Percentiles rank a stretch among this genome's conserved stretches.
phyloP scores from a whole-genome alignment of 2,888 invertebrate species.

The Dione vanillae region DNA sequence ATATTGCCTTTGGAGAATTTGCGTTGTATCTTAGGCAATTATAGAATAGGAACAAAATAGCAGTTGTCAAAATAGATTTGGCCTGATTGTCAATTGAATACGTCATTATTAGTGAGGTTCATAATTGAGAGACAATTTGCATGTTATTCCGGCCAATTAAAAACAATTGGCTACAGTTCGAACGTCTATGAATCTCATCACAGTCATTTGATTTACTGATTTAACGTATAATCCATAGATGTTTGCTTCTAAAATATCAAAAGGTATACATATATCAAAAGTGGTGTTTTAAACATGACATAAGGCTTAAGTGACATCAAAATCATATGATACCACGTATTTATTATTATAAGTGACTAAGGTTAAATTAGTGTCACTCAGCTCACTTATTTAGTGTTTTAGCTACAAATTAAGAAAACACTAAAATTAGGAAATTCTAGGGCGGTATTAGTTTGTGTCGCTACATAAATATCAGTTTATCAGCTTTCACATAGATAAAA shows the following conservation, averaged over 20 bases:
- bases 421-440: no score
- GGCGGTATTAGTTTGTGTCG: no score
- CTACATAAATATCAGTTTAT: no score
- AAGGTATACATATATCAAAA: no score
- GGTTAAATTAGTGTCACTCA: no score
- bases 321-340: no score
- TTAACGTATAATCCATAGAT: slow-evolving; percentile 3
- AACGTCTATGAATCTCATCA: slow-evolving; percentile 38
- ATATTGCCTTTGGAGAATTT: neutral
- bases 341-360: no score
- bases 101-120: slow-evolving; percentile 51
- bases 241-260: neutral
- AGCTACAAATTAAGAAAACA: no score
- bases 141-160: slow-evolving; percentile 51
- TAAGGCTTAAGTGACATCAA: no score
- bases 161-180: slow-evolving; percentile 46
- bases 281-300: no score
- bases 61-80: slow-evolving; percentile 49
- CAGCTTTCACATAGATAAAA: no score
- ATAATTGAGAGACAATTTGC: slow-evolving; percentile 53
- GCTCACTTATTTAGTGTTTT: no score
- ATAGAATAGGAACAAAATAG: slow-evolving; percentile 38
- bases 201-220: slow-evolving; percentile 28
- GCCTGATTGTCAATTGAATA: slow-evolving; percentile 53
- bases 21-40: slow-evolving; percentile 33